Evolutionary conservation across 2,888 invertebrate species (phyloP).

Genomic region (Pomacea canaliculata): DNA sequence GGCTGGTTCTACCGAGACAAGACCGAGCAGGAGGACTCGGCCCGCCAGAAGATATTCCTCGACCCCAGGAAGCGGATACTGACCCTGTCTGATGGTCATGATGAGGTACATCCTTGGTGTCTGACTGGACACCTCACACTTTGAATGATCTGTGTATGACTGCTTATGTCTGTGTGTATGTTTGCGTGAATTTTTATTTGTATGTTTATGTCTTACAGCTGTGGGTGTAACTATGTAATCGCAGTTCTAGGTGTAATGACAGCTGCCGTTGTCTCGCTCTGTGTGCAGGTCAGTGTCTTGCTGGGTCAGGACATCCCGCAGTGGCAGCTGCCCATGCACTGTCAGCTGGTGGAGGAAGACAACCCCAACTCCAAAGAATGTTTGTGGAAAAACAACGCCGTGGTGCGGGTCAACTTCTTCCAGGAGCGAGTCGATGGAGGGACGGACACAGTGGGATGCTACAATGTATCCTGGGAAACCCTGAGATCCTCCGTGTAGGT

Average conservation of each 20-base stretch:
- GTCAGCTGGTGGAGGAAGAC: constrained; percentile 42
- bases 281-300: constrained; percentile 31
- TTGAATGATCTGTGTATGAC: no score
- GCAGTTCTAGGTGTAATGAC: no score
- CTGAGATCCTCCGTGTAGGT: constrained; percentile 68
- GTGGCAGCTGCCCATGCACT: constrained; percentile 58
- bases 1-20: constrained; percentile 54
- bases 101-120: constrained; percentile 2
- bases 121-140: no score
- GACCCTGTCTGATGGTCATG: constrained; percentile 20
- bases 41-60: constrained; percentile 52
- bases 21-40: constrained; percentile 41
- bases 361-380: constrained; percentile 51
- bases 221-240: no score
- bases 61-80: constrained; percentile 40
- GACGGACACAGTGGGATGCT: constrained; percentile 74
- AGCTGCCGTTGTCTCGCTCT: background rate
- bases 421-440: background rate
- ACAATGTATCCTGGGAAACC: constrained; percentile 86
- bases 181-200: no score
- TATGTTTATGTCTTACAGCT: no score
- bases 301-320: constrained; percentile 49
- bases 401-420: constrained; percentile 48
- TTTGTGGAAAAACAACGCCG: constrained; percentile 53
- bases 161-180: no score